phyloP scores from a whole-genome alignment of 2,888 invertebrate genomes.

The Drosophila paracracens region DNA sequence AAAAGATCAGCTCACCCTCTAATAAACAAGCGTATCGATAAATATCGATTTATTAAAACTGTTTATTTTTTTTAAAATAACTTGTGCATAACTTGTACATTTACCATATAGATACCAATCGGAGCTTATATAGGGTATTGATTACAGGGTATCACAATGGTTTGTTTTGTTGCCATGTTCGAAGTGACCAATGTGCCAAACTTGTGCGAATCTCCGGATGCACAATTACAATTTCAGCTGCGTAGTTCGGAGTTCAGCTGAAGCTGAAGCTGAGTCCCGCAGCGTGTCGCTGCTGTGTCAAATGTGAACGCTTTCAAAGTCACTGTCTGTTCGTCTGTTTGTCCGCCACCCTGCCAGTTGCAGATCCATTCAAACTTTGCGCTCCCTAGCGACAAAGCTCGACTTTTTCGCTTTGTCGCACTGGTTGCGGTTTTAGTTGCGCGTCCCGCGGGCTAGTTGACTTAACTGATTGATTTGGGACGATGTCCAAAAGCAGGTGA shows the following conservation, averaged over 20 bases:
- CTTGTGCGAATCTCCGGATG: slow-evolving; percentile 50
- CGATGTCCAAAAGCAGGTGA: slow-evolving; percentile 26
- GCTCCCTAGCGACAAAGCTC: slow-evolving; percentile 44
- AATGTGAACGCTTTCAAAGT: slow-evolving; percentile 54
- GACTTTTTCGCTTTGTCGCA: background rate
- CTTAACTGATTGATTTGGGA: slow-evolving; percentile 60
- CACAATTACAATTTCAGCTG: slow-evolving; percentile 44
- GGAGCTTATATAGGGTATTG: background rate
- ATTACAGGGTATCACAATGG: background rate
- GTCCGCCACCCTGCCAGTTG: background rate
- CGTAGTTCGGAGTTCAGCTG: background rate
- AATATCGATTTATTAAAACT: background rate
- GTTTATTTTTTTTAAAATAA: background rate
- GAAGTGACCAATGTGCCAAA: slow-evolving; percentile 69
- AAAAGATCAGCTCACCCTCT: background rate
- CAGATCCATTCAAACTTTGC: slow-evolving; percentile 56
- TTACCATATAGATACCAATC: background rate
- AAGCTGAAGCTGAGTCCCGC: background rate
- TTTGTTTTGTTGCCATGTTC: slow-evolving; percentile 29
- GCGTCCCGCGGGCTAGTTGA: slow-evolving; percentile 33
- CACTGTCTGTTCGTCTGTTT: slow-evolving; percentile 11
- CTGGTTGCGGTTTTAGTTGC: slow-evolving; percentile 37
- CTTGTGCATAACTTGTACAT: background rate
- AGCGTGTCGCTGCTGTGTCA: slow-evolving; percentile 31
- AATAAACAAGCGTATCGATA: background rate